These are phyloP conservation scores for Lanistes nyassanus DNA, from an alignment of 1,140 invertebrate species.

Conservation along the genomic window DNA sequence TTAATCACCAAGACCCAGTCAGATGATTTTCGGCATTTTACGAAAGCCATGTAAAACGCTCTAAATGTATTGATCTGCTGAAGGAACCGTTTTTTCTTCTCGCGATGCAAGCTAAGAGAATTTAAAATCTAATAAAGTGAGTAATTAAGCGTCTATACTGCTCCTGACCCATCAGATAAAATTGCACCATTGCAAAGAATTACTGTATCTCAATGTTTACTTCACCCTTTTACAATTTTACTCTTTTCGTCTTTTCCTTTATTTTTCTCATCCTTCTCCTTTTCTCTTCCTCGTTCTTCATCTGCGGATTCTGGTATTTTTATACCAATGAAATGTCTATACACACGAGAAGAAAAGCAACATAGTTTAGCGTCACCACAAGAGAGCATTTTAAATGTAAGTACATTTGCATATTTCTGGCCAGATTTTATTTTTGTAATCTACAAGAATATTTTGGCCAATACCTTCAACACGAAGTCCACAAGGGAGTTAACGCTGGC, in stretches of 20 bases:
- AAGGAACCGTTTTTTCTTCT: too few relatives aligned
- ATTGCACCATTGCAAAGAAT: too few relatives aligned
- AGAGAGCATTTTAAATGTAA: constrained; percentile 68
- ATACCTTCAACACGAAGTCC: constrained; percentile 74
- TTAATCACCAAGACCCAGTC: too few relatives aligned
- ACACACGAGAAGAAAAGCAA: background rate
- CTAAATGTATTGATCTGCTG: too few relatives aligned
- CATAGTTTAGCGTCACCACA: constrained; percentile 56
- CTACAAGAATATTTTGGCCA: constrained; percentile 73
- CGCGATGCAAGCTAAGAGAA: too few relatives aligned
- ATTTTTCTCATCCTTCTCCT: background rate
- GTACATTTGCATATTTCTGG: constrained; percentile 68
- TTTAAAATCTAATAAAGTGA: too few relatives aligned
- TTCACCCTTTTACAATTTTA: background rate
- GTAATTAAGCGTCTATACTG: too few relatives aligned
- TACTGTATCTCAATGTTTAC: too few relatives aligned
- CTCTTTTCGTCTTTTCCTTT: background rate
- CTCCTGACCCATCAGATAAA: too few relatives aligned
- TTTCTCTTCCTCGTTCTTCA: background rate
- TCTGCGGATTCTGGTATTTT: background rate
- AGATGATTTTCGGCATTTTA: too few relatives aligned
- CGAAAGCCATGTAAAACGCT: too few relatives aligned
- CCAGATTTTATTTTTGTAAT: constrained; percentile 76
- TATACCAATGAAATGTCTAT: background rate
- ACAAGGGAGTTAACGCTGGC: constrained; percentile 82